phyloP scores from a whole-genome alignment of 2,888 invertebrate genomes.

The Latheticus oryzae region DNA sequence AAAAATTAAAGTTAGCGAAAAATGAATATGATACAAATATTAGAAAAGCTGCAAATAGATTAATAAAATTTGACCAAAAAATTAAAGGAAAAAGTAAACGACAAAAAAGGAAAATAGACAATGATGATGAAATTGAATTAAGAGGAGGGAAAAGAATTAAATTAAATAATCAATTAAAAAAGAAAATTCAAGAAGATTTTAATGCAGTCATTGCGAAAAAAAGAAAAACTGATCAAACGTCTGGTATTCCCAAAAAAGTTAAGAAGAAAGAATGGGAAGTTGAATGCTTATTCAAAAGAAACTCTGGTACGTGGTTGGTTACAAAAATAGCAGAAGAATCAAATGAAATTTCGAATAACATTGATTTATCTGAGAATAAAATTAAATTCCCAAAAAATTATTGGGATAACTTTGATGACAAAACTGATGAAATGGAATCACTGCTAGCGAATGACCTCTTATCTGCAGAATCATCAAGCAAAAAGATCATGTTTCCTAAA shows the following conservation, averaged over 20 bases:
- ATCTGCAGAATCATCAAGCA: neutral
- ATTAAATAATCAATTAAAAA: slow-evolving; percentile 45
- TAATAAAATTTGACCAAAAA: slow-evolving; percentile 61
- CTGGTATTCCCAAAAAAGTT: slow-evolving; percentile 15
- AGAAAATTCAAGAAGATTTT: slow-evolving; percentile 36
- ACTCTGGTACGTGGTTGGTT: slow-evolving; percentile 62
- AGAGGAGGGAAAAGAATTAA: slow-evolving; percentile 46
- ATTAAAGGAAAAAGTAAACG: slow-evolving; percentile 53
- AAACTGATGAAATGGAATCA: neutral
- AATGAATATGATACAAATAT: slow-evolving; percentile 55
- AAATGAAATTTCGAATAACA: no score
- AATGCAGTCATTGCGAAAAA: slow-evolving; percentile 21
- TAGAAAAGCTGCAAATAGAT: slow-evolving; percentile 57
- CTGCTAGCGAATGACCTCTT: neutral
- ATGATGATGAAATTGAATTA: slow-evolving; percentile 18
- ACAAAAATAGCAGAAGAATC: slow-evolving; percentile 30
- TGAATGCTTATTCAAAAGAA: slow-evolving; percentile 56
- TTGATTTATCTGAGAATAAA: no score
- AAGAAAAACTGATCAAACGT: slow-evolving; percentile 13
- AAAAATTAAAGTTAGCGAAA: slow-evolving; percentile 64
- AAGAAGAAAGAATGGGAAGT: slow-evolving; percentile 38
- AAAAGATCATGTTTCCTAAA: slow-evolving; percentile 9
- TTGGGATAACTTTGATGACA: no score
- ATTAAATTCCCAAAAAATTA: no score
- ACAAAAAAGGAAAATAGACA: slow-evolving; percentile 45